phyloP scores from a whole-genome alignment of 2,113 vertebrate species.

The Neopipo cinnamomea region DNA sequence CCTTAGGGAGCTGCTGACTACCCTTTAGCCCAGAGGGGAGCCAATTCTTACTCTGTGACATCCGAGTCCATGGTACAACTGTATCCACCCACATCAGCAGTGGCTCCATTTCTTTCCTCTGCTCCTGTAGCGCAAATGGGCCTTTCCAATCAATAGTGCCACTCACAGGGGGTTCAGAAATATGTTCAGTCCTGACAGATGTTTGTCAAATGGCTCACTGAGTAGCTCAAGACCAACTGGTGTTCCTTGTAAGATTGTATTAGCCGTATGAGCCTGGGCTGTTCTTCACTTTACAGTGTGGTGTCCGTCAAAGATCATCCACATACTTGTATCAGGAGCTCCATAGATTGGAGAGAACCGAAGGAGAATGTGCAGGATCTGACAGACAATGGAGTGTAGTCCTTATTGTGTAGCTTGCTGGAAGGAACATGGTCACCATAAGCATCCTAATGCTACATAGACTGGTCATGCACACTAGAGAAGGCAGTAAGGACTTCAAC shows the following conservation, averaged over 20 bases:
- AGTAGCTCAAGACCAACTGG: neutral
- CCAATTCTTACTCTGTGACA: neutral
- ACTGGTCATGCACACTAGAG: neutral
- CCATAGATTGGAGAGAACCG: rapidly evolving
- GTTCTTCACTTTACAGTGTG: neutral
- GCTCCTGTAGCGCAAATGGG: neutral
- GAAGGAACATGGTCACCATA: neutral
- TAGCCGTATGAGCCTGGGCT: neutral
- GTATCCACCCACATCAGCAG: neutral
- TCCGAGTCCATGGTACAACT: neutral
- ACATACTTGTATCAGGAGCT: neutral
- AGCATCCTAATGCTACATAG: neutral
- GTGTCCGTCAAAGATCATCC: neutral
- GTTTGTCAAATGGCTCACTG: neutral
- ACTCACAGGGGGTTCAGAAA: neutral
- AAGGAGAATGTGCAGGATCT: neutral
- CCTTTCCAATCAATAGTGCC: neutral
- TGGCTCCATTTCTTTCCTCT: neutral
- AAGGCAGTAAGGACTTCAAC: neutral
- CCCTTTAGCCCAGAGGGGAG: neutral
- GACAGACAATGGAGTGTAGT: neutral
- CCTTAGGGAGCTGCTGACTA: neutral
- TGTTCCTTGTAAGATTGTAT: neutral
- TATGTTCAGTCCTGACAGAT: neutral
- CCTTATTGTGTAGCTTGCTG: neutral